Base-by-base conservation (phyloP, 1,140 invertebrate species). In the Epicauta chinensis region DNA sequence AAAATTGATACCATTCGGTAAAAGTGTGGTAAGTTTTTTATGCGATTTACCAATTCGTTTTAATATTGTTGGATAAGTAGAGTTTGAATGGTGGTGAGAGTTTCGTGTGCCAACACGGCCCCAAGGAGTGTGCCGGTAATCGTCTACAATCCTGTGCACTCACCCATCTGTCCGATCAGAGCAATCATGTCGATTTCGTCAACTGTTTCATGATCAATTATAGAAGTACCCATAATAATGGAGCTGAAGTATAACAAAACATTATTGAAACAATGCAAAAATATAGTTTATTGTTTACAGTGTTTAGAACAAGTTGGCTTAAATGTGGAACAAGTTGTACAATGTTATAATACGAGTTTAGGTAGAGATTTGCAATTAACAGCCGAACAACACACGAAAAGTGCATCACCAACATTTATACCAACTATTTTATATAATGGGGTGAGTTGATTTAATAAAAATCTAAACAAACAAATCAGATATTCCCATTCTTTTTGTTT, bases 1-100 rank as follows among this genome's bases (percentile, higher is more conserved):
- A 41, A 63, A 71, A 16, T 75, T 81, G 38, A 74, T 84, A 42
- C 87, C 91, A 1, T 93, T 84, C 65, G 91, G 91, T 55, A 91
- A 92, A 72, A 85, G 89, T 9, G 16, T 62, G 62, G 82, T 84
- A 71, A 74, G 70, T 53, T 41, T 13, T 2, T 3, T 23, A 9
- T 10, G n/a, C 17, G 15, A 30, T 17, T 34, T 10, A 12, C 3
- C 12, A 32, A 15, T 36, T n/a, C 7, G n/a, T 16, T 40, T 17
- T 14, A 23, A 40, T 36, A 45, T 2, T 32, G 3, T 32, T 32
- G 1, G 6, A 11, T 40, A 50, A 58, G 30, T 29, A 68, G 65
- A 66, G 58, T 52, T 30, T 55, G 11, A 41, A 60, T n/a, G 49
- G 59, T 49, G 61, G 59, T 15, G 38, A 29, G 15, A 49, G 46